Conservation (phyloP, 2,888 invertebrate species). For the Anarsia innoxiella region DNA sequence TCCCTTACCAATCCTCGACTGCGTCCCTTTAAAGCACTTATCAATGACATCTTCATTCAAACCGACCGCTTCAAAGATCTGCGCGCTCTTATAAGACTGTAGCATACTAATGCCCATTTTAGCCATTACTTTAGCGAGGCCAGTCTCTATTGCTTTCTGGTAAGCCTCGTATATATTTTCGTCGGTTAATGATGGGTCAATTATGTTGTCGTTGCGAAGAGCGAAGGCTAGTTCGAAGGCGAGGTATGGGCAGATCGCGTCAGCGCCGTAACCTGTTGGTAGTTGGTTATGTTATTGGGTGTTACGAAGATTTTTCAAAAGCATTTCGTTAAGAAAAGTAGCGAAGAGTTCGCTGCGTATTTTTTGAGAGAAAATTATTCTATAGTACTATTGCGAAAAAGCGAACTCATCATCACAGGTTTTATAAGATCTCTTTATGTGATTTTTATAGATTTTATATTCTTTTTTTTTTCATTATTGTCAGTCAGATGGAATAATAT, state of each 20-base stretch:
- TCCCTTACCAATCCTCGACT: conserved; percentile 76
- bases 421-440: too few species aligned
- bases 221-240: conserved; percentile 95
- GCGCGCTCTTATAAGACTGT: conserved; percentile 99
- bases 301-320: too few species aligned
- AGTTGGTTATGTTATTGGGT: too few species aligned
- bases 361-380: too few species aligned
- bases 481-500: too few species aligned
- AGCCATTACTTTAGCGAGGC: conserved; percentile 86
- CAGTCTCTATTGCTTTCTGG: conserved; percentile 92
- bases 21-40: conserved; percentile 90
- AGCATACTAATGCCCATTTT: conserved; percentile 99
- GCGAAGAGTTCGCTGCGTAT: too few species aligned
- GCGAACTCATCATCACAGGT: too few species aligned
- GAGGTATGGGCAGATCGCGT: conserved; percentile 97
- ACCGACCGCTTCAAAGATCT: conserved; percentile 99
- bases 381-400: too few species aligned
- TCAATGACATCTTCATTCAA: conserved; percentile 93
- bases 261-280: conserved; percentile 89
- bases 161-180: conserved; percentile 90
- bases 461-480: too few species aligned
- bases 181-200: conserved; percentile 85
- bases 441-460: too few species aligned
- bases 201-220: conserved; percentile 88
- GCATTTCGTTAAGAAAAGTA: too few species aligned